These are phyloP conservation scores for Centroberyx gerrardi DNA, from an alignment of 2,797 vertebrate species.

Conservation along the genomic window DNA sequence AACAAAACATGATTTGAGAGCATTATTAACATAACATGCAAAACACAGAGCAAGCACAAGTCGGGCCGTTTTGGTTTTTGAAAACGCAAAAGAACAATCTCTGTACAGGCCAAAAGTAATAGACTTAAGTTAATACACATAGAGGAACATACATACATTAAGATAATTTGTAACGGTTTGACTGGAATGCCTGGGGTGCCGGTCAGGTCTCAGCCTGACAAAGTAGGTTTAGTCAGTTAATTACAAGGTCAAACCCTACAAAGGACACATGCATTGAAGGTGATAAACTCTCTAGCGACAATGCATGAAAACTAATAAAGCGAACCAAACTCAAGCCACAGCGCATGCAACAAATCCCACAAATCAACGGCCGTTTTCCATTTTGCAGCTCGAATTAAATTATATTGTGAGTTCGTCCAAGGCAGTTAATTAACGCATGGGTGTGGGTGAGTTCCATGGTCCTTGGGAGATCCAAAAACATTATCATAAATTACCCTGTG, in stretches of 20 bases:
- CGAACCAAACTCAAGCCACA: slow-evolving; percentile 1
- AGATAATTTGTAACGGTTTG: not conserved
- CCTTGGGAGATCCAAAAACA: not conserved
- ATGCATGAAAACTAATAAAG: slow-evolving; percentile 8
- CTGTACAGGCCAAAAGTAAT: slow-evolving; percentile 15
- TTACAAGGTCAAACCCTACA: slow-evolving; percentile 13
- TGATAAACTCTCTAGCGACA: slow-evolving; percentile 4
- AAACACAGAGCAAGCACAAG: slow-evolving; percentile 33
- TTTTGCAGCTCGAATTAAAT: not conserved
- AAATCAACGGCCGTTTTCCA: slow-evolving; percentile 6
- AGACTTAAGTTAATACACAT: slow-evolving; percentile 6
- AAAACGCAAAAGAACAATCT: slow-evolving; percentile 9
- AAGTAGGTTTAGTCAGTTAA: slow-evolving; percentile 2
- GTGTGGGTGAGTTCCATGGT: slow-evolving; percentile 5
- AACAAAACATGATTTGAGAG: slow-evolving; percentile 15
- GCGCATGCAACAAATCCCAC: slow-evolving; percentile 18
- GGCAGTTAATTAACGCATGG: not conserved
- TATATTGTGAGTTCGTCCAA: slow-evolving; percentile 3
- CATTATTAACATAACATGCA: slow-evolving; percentile 41
- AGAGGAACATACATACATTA: slow-evolving; percentile 12
- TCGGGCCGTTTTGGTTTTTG: slow-evolving; percentile 23
- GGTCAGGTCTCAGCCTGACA: slow-evolving; percentile 4
- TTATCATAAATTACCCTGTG: slow-evolving; percentile 49
- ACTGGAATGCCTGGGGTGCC: slow-evolving; percentile 55
- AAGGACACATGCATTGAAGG: slow-evolving; percentile 31